Percentiles rank a stretch among this genome's conserved stretches.
Evolutionary conservation across 64 coral and sea anemone species (phyloP).

Genomic region (Dendronephthya gigantea): DNA sequence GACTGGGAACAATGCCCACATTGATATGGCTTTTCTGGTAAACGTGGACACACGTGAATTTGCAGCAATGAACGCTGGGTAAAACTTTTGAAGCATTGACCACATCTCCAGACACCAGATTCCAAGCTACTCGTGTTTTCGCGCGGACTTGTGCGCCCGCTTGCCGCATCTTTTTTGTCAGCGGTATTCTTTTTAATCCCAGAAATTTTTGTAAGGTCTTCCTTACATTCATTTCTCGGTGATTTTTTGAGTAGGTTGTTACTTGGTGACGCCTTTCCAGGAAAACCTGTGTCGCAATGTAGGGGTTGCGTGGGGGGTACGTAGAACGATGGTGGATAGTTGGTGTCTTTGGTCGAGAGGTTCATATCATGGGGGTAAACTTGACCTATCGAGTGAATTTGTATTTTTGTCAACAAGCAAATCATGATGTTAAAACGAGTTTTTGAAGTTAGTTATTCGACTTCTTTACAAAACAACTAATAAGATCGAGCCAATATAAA

Average conservation of each 20-base stretch:
- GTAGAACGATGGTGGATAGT: not conserved
- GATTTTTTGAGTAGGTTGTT: not conserved
- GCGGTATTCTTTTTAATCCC: not conserved
- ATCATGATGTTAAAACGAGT: too few species aligned
- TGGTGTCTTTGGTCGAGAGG: not conserved
- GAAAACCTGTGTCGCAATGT: not conserved
- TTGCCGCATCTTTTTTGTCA: not conserved
- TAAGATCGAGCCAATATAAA: too few species aligned
- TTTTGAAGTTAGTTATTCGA: too few species aligned
- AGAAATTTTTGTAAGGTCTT: not conserved
- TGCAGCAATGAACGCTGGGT: constrained; percentile 61
- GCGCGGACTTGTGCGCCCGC: not conserved
- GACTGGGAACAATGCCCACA: constrained; percentile 52
- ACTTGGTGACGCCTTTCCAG: not conserved
- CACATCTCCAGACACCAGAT: constrained; percentile 16
- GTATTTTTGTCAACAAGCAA: too few species aligned
- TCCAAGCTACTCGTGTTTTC: not conserved
- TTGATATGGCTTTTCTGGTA: constrained; percentile 58
- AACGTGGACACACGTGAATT: constrained; percentile 57
- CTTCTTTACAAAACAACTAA: too few species aligned
- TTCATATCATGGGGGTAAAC: not conserved
- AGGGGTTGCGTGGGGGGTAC: not conserved
- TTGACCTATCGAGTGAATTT: not conserved
- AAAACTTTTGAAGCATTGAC: constrained; percentile 57
- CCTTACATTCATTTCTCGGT: not conserved